phyloP scores from a whole-genome alignment of 1,140 invertebrate genomes.

The Platyscapa corneri region DNA sequence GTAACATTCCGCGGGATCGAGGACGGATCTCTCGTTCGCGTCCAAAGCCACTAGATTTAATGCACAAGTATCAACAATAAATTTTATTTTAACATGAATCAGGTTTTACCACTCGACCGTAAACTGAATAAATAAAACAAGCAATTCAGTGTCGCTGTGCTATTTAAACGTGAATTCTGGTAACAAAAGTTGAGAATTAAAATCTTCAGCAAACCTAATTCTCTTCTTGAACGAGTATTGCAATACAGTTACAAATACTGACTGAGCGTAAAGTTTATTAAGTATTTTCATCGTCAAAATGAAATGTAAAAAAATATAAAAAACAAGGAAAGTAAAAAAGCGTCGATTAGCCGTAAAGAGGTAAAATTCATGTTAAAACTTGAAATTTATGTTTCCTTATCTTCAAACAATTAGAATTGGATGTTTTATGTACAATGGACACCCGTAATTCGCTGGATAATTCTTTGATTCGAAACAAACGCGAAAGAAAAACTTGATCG shows the following conservation, averaged over 20 bases:
- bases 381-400: neutral
- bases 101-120: neutral
- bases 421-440: constrained; percentile 11
- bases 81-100: constrained; percentile 1
- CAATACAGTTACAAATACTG: too few species aligned
- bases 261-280: too few species aligned
- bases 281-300: too few species aligned
- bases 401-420: neutral
- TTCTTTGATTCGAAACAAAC: neutral
- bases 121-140: too few species aligned
- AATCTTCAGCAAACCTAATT: too few species aligned
- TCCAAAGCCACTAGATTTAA: constrained; percentile 57
- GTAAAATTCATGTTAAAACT: neutral
- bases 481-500: neutral
- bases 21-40: constrained; percentile 49
- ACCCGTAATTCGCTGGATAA: constrained; percentile 12
- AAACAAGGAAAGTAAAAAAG: too few species aligned
- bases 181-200: too few species aligned
- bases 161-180: too few species aligned
- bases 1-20: constrained; percentile 38
- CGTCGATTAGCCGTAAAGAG: neutral
- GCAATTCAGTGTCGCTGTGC: too few species aligned
- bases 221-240: too few species aligned
- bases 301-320: too few species aligned
- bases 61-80: neutral